Conservation (phyloP, 2,113 vertebrate species). For the Hystrix brachyura region DNA sequence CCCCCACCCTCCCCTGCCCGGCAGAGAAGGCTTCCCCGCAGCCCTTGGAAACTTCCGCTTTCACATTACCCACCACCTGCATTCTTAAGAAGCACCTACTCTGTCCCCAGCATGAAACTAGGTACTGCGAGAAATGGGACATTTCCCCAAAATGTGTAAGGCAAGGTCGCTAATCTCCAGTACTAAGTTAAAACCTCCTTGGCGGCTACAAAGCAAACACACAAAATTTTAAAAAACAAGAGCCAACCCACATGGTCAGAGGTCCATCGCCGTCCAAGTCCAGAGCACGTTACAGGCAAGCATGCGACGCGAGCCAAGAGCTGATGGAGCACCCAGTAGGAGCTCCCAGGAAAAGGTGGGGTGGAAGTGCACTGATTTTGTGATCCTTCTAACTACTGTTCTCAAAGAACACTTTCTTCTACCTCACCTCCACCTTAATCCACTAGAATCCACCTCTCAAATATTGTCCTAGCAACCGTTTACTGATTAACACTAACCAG, state of each 20-base stretch:
- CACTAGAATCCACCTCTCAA: conserved; percentile 67
- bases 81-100: background rate
- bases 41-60: background rate
- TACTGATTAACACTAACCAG: conserved; percentile 74
- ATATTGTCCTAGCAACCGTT: conserved; percentile 72
- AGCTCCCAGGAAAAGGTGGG: background rate
- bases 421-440: conserved; percentile 35
- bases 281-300: background rate
- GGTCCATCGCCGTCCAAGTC: background rate
- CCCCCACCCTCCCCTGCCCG: background rate
- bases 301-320: background rate
- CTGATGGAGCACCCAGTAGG: background rate
- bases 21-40: background rate
- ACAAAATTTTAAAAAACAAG: background rate
- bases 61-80: background rate
- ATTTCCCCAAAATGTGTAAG: conserved; percentile 12
- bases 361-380: background rate
- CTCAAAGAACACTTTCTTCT: conserved; percentile 63
- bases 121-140: too few species aligned
- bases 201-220: background rate
- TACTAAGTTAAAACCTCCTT: background rate
- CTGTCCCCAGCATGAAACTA: background rate
- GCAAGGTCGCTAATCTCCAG: background rate
- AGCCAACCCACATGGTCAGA: background rate
- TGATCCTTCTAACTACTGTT: conserved; percentile 18